phyloP scores from a whole-genome alignment of 2,888 invertebrate species.

The Tridacna crocea region DNA sequence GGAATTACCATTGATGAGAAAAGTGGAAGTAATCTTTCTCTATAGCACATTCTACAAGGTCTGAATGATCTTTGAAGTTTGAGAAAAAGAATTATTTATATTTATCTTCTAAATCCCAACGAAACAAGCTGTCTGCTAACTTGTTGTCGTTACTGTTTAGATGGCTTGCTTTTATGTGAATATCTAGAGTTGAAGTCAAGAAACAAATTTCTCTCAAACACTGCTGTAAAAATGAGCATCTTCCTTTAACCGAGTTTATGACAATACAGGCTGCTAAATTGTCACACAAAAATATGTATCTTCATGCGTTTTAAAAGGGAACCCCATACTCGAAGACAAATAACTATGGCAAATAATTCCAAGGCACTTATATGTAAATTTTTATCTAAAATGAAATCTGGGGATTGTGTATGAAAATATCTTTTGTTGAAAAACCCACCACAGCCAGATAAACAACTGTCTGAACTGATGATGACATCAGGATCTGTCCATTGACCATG shows the following conservation, averaged over 20 bases:
- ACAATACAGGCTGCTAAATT: conserved; percentile 18
- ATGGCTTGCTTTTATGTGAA: background rate
- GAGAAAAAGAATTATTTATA: background rate
- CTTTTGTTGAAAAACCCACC: conserved; percentile 12
- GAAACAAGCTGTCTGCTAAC: conserved; percentile 5
- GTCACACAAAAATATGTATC: conserved; percentile 13
- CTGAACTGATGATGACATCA: conserved; percentile 18
- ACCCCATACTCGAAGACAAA: conserved; percentile 34
- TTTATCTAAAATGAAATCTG: conserved; percentile 12
- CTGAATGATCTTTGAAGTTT: background rate
- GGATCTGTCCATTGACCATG: conserved; percentile 26
- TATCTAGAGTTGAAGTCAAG: background rate
- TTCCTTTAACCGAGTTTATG: conserved; percentile 8
- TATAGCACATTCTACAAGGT: background rate
- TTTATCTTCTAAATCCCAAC: conserved; percentile 1
- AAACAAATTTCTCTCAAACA: conserved; percentile 26
- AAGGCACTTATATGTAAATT: conserved; percentile 32
- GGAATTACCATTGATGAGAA: conserved; percentile 2
- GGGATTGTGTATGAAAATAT: conserved; percentile 31
- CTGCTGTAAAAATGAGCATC: conserved; percentile 2
- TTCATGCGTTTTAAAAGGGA: background rate
- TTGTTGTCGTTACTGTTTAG: background rate
- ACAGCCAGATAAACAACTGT: conserved; percentile 36
- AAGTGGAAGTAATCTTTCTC: background rate
- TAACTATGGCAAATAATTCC: conserved; percentile 37